Base-by-base conservation (phyloP, 1,140 invertebrate species). In the Temnothorax nylanderi region DNA sequence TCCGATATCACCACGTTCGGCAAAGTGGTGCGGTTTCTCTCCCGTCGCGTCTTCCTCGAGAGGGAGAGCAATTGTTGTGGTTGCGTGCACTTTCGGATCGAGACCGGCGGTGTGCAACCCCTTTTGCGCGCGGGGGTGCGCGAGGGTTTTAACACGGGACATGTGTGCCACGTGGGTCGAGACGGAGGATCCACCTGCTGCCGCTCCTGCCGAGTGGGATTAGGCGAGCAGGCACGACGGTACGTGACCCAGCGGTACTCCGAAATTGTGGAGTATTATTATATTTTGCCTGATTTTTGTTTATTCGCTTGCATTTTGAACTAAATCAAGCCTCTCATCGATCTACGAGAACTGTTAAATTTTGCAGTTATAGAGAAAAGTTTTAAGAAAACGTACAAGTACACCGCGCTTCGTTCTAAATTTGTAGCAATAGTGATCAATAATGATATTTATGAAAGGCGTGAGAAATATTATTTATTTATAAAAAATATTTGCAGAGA, bases 121-220 rank as follows among this genome's bases (percentile, higher is more conserved):
- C 4, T 32, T 41, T 81, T 13, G 13, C 32, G 26, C 72, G 75
- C 67, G 67, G 64, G 47, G 47, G 34, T 41, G 62, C 32, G 67
- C 26, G 64, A 71, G 77, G 54, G 41, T 72, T 58, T 60, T 41
- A 11, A 11, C 6, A 58, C n/a, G 67, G 80, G 86, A 90, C 34
- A 90, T 90, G 88, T 90, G 88, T 90, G 56, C 72, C 89, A 90
- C 89, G 89, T 90, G 89, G 65, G 41, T 21, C 69, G 81, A 78
- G 47, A 58, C 34, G 51, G 67, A 82, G 67, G 85, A 51, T 86
- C 71, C 81, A 90, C 89, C 89, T 88, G 89, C 86, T 85, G 85
- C 77, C 41, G 71, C 56, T 58, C 10, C 62, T 72, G 65, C 47
- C 18, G 64, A 89, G 81, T 85, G 74, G 85, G 88, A 90, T 89